Evolutionary conservation across 2,888 invertebrate species (phyloP).

Genomic region (Imbricaverruca yamaguchii): DNA sequence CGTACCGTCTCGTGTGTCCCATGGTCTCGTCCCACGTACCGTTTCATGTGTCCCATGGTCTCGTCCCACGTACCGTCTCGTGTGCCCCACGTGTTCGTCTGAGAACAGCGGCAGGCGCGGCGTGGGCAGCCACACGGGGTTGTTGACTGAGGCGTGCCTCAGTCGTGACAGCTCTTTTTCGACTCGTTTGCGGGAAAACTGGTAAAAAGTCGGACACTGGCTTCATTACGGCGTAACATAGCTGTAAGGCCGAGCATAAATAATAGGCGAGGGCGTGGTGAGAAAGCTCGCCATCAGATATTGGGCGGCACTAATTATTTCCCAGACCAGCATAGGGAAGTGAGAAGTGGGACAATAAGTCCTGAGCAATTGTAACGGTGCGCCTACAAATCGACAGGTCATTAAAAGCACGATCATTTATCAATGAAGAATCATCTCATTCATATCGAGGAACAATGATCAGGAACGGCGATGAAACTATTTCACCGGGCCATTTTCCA

Average conservation of each 20-base stretch:
- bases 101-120: too few species aligned
- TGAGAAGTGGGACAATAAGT: neutral
- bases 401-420: neutral
- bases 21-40: too few species aligned
- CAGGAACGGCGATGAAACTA: neutral
- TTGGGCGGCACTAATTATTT: constrained; percentile 17
- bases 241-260: neutral
- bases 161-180: constrained; percentile 20
- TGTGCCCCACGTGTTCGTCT: too few species aligned
- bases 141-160: neutral
- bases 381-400: neutral
- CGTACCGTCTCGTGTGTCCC: too few species aligned
- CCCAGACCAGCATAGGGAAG: neutral
- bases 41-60: too few species aligned
- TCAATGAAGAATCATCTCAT: neutral
- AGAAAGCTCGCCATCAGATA: neutral
- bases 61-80: too few species aligned
- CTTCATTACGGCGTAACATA: constrained; percentile 1
- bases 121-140: neutral
- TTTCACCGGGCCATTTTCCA: too few species aligned
- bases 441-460: neutral
- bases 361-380: neutral
- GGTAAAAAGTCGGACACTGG: neutral
- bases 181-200: neutral
- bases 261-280: constrained; percentile 4